Base-by-base conservation (phyloP, 2,113 vertebrate genomes). In the Neogale vison region DNA sequence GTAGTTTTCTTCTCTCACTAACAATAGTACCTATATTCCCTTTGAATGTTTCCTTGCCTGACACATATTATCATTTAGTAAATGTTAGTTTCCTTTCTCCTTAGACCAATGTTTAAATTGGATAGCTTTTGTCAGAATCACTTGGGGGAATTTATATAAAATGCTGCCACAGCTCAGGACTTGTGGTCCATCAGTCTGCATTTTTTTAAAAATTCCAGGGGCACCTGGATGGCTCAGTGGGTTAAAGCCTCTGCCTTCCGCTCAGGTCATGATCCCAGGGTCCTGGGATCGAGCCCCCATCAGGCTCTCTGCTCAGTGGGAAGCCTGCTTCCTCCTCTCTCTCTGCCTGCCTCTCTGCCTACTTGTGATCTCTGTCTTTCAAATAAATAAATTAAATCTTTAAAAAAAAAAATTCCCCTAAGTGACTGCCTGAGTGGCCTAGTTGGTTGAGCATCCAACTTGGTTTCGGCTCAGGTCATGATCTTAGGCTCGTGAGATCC, bases 1-100 rank as follows among this genome's bases (percentile, higher is more conserved):
- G 1, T 90, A 71, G 57, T 95, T 96, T 96, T 93, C 26, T 63
- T 52, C 47, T 96, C 71, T 88, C 39, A 86, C 21, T 17, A 77
- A 17, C 31, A 47, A 90, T 2, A 89, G 36, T 67, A 69, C 45
- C 45, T 86, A 8, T 93, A 82, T 76, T 59, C 7, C 13, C 11
- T 95, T 74, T 82, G 67, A 84, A 47, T 86, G 29, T 93, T 95
- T 89, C 15, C 34, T 95, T 95, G 14, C 50, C 34, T 82, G 34
- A 81, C 45, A 50, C 45, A 47, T 61, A 23, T 63, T 52, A 72
- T 72, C 39, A 94, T 65, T 93, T 20, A 86, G 3, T 86, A 91
- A 94, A 24, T 89, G 63, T 96, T 87, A 82, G 20, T 93, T 88
- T 95, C 29, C 45, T 59, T 77, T 95, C 39, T 87, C 45, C 84